phyloP scores from a whole-genome alignment of 2,113 vertebrate species.

The Cynocephalus volans region DNA sequence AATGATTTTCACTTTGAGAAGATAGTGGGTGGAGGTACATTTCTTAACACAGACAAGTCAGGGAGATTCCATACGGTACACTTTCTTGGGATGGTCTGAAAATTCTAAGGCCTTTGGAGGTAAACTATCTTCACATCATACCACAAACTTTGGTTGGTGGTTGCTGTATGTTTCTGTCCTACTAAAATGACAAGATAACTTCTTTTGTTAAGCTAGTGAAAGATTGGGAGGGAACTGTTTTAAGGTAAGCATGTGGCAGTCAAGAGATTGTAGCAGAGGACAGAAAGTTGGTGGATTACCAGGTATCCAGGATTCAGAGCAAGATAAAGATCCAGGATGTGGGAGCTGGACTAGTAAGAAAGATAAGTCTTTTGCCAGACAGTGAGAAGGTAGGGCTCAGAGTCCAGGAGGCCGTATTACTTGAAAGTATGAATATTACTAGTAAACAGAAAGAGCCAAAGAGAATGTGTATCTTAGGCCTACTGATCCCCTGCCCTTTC shows the following conservation, averaged over 20 bases:
- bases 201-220: neutral
- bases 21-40: neutral
- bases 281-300: neutral
- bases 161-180: neutral
- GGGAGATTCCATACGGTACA: neutral
- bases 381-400: neutral
- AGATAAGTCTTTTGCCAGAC: neutral
- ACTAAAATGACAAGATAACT: neutral
- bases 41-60: neutral
- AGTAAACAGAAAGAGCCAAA: neutral
- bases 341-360: neutral
- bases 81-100: neutral
- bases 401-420: neutral
- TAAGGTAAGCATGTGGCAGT: neutral
- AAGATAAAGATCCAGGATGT: neutral
- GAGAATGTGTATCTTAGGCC: neutral
- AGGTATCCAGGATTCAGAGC: neutral
- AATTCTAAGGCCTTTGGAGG: neutral
- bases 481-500: neutral
- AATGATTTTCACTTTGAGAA: neutral
- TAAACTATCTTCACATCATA: neutral
- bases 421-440: neutral
- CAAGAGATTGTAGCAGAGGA: neutral
- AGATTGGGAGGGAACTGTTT: neutral
- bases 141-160: neutral